A percentile compares a stretch with the other conserved stretches of the same genome.
These are phyloP conservation scores for Acridotheres tristis DNA, from an alignment of 2,797 vertebrate genomes.

Conservation along the genomic window DNA sequence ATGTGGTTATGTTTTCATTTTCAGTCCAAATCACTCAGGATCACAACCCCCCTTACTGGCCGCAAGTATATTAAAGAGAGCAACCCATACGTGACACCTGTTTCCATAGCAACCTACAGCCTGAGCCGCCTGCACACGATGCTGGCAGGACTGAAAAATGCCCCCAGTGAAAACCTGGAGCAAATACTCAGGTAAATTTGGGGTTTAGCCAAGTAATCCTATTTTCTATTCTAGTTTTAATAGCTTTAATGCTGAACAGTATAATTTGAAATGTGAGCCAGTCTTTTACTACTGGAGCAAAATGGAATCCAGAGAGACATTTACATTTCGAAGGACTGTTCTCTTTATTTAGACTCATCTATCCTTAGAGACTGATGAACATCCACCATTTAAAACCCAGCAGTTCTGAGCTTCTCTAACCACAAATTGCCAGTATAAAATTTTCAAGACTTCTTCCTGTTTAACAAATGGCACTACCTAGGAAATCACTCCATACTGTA, in stretches of 20 bases:
- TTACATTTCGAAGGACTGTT: neutral
- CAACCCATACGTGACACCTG: conserved; percentile 77
- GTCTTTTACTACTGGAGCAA: neutral
- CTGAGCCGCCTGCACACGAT: conserved; percentile 86
- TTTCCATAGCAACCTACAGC: conserved; percentile 83
- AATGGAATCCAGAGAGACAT: neutral
- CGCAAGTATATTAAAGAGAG: conserved; percentile 83
- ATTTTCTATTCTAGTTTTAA: neutral
- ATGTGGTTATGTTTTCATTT: neutral
- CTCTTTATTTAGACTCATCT: neutral
- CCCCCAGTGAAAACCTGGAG: conserved; percentile 80
- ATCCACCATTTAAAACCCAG: neutral
- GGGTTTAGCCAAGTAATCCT: neutral
- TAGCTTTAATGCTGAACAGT: neutral
- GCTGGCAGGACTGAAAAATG: conserved; percentile 84
- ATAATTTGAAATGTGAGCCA: neutral
- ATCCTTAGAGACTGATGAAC: neutral
- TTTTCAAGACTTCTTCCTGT: neutral
- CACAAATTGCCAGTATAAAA: neutral
- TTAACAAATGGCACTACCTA: neutral
- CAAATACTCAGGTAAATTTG: conserved; percentile 79
- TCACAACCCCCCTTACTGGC: conserved; percentile 85
- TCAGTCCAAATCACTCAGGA: conserved; percentile 80
- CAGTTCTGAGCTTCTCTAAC: neutral
- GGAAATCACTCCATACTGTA: neutral